Evolutionary conservation across 2,113 vertebrate species (phyloP).

Genomic region (Vulpes vulpes): DNA sequence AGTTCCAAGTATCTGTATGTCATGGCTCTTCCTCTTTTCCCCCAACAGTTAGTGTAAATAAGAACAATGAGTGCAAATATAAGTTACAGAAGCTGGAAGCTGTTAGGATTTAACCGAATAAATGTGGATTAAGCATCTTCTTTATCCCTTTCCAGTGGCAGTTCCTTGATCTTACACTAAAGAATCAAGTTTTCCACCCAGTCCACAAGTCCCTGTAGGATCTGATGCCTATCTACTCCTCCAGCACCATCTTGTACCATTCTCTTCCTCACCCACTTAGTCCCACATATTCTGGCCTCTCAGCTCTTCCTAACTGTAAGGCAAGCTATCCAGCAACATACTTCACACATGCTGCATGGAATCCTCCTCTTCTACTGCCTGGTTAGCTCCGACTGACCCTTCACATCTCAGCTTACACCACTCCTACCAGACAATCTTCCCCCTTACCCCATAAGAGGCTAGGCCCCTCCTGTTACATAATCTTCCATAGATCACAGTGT

Average conservation of each 20-base stretch:
- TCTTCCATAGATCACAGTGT: background rate
- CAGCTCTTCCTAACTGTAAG: background rate
- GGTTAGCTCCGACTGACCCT: background rate
- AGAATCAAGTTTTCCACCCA: background rate
- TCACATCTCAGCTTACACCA: background rate
- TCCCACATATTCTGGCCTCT: background rate
- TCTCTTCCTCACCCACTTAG: background rate
- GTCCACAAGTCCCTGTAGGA: conserved; percentile 1
- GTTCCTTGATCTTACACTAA: conserved; percentile 3
- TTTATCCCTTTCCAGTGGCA: background rate
- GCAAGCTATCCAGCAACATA: background rate
- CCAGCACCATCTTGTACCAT: background rate
- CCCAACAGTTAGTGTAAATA: background rate
- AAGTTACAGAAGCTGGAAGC: background rate
- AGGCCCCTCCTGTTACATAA: background rate
- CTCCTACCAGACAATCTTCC: background rate
- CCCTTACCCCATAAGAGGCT: background rate
- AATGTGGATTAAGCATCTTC: conserved; percentile 6
- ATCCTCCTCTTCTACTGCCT: background rate
- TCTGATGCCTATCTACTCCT: background rate
- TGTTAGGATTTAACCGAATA: background rate
- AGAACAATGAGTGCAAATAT: background rate
- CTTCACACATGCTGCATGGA: background rate
- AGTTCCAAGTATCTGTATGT: background rate
- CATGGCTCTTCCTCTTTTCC: background rate